A percentile compares a stretch with the other conserved stretches of the same genome.
Conservation (phyloP, 1,140 invertebrate species). For the Araneus ventricosus region DNA sequence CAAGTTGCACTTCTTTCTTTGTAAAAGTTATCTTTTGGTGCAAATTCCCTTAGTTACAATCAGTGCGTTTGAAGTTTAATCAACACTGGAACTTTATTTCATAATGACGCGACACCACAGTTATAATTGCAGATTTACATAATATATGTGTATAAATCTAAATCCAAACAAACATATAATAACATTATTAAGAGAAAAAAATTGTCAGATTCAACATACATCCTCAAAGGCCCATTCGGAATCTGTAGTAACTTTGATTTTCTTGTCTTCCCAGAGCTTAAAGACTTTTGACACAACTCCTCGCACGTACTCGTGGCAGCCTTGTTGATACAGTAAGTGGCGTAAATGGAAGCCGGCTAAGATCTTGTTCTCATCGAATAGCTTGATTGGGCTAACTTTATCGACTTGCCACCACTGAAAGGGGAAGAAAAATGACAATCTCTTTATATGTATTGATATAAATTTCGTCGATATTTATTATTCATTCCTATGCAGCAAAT, state of each 20-base stretch:
- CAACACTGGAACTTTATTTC: too few species aligned
- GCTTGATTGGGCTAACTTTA: constrained; percentile 91
- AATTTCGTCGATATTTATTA: too few species aligned
- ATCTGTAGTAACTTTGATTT: constrained; percentile 90
- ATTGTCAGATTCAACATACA: constrained; percentile 45
- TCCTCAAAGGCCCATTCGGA: constrained; percentile 90
- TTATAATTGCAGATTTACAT: too few species aligned
- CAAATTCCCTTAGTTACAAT: too few species aligned
- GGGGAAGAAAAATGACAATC: background rate
- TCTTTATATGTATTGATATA: background rate
- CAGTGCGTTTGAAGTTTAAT: too few species aligned
- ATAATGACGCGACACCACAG: too few species aligned
- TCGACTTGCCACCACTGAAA: constrained; percentile 94
- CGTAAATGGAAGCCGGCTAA: constrained; percentile 91
- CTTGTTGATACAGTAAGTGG: constrained; percentile 90
- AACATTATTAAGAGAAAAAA: too few species aligned
- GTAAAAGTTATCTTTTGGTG: too few species aligned
- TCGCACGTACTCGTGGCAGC: constrained; percentile 86
- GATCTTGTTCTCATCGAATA: constrained; percentile 93
- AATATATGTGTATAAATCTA: too few species aligned
- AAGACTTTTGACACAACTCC: constrained; percentile 87
- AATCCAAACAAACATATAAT: too few species aligned
- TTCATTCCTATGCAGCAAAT: too few species aligned
- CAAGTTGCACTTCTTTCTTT: too few species aligned
- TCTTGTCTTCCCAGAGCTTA: constrained; percentile 87